Conservation (phyloP, 1,140 invertebrate genomes). For the Eulimnadia texana region DNA sequence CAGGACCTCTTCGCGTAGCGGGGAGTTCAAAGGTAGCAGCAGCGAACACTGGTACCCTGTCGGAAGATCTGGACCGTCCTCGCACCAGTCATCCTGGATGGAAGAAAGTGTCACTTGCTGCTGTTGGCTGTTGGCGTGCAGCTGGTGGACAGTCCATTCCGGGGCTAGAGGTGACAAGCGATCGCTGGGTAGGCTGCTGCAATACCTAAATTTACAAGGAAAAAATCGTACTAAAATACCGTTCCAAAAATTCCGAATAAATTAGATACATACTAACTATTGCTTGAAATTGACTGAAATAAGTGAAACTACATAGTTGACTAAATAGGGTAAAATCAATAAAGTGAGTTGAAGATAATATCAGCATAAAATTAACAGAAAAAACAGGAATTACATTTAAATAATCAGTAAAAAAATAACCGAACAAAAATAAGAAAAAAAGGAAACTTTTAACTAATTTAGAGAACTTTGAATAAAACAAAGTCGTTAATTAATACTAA, state of each 20-base stretch:
- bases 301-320: no score
- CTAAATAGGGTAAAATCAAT: neutral
- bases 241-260: conserved; percentile 46
- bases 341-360: neutral
- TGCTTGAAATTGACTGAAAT: conserved; percentile 26
- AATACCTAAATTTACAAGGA: conserved; percentile 55
- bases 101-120: neutral
- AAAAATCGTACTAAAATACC: neutral
- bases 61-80: neutral
- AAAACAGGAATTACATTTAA: no score
- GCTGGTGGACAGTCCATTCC: conserved; percentile 45
- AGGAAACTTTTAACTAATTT: no score
- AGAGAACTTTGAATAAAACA: no score
- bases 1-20: conserved; percentile 35
- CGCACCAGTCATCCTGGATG: neutral
- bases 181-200: conserved; percentile 94
- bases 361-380: conserved; percentile 17
- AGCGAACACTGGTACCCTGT: conserved; percentile 47
- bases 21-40: conserved; percentile 89
- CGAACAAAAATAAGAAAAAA: no score
- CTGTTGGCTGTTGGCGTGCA: neutral
- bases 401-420: no score
- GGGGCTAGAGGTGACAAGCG: conserved; percentile 91
- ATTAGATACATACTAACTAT: conserved; percentile 51
- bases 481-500: no score